Evolutionary conservation across 1,140 invertebrate genomes (phyloP).

Genomic region (Dinothrombium tinctorium): DNA sequence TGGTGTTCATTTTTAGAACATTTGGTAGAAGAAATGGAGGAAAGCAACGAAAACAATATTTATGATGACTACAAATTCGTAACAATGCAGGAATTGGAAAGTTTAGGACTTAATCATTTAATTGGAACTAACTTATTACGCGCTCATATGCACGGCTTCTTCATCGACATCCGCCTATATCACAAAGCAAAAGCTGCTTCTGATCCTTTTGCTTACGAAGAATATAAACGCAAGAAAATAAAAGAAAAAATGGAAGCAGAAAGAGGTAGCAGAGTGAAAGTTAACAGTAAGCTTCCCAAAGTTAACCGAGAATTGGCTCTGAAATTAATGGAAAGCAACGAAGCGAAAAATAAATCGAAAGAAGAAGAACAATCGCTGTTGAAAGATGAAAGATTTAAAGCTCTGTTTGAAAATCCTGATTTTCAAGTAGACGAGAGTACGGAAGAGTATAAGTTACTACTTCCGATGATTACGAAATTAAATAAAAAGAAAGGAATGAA

Average conservation of each 20-base stretch:
- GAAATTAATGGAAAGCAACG: slow-evolving; percentile 46
- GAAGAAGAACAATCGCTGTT: slow-evolving; percentile 32
- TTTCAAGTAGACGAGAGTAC: slow-evolving; percentile 67
- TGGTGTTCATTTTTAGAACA: slow-evolving; percentile 95
- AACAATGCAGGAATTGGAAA: slow-evolving; percentile 67
- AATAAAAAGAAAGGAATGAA: no score
- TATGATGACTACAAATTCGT: slow-evolving; percentile 99
- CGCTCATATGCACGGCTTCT: slow-evolving; percentile 97
- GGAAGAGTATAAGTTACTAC: background rate
- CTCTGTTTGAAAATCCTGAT: slow-evolving; percentile 71
- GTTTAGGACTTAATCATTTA: slow-evolving; percentile 66
- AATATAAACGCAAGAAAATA: slow-evolving; percentile 74
- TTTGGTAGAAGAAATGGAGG: slow-evolving; percentile 89
- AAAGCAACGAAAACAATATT: slow-evolving; percentile 35
- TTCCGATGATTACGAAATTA: no score
- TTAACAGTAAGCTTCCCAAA: slow-evolving; percentile 27
- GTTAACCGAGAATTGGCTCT: slow-evolving; percentile 45
- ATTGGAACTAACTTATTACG: slow-evolving; percentile 65
- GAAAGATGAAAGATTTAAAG: slow-evolving; percentile 64
- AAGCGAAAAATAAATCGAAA: slow-evolving; percentile 21
- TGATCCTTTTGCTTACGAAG: slow-evolving; percentile 80
- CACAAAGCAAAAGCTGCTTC: slow-evolving; percentile 68
- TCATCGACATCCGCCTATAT: slow-evolving; percentile 79
- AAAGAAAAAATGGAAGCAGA: slow-evolving; percentile 63
- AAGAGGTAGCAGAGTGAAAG: slow-evolving; percentile 44